Conservation (phyloP, 2,113 vertebrate genomes). For the Malurus alboscapulatus region DNA sequence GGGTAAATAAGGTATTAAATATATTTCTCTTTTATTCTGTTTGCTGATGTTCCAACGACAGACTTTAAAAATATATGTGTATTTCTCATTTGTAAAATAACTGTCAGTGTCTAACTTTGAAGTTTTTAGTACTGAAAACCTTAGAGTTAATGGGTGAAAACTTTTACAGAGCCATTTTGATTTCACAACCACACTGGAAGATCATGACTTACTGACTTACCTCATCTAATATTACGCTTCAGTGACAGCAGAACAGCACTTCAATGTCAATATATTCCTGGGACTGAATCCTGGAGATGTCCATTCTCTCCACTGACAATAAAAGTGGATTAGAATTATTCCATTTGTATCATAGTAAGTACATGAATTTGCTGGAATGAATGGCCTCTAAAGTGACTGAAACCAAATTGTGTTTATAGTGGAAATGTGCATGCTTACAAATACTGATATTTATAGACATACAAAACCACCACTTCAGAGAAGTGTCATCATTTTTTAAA, state of each 20-base stretch:
- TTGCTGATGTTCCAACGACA: neutral
- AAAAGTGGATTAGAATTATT: neutral
- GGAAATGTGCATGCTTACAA: neutral
- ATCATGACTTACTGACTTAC: neutral
- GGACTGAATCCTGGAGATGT: neutral
- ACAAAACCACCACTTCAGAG: neutral
- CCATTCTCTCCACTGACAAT: neutral
- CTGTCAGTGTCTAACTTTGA: neutral
- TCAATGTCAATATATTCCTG: neutral
- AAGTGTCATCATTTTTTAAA: constrained; percentile 7
- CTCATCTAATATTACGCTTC: neutral
- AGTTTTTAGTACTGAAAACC: neutral
- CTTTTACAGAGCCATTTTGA: neutral
- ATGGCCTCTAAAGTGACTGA: neutral
- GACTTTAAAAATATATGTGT: neutral
- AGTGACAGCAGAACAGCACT: neutral
- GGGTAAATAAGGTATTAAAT: neutral
- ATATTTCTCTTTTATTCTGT: neutral
- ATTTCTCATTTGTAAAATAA: neutral
- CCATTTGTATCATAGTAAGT: neutral
- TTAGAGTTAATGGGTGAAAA: neutral
- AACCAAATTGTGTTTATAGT: neutral
- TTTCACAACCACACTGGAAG: neutral
- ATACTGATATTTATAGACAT: constrained; percentile 8
- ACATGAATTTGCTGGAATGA: neutral